Conservation (phyloP, 2,888 invertebrate genomes). For the Caenorhabditis virilis region DNA sequence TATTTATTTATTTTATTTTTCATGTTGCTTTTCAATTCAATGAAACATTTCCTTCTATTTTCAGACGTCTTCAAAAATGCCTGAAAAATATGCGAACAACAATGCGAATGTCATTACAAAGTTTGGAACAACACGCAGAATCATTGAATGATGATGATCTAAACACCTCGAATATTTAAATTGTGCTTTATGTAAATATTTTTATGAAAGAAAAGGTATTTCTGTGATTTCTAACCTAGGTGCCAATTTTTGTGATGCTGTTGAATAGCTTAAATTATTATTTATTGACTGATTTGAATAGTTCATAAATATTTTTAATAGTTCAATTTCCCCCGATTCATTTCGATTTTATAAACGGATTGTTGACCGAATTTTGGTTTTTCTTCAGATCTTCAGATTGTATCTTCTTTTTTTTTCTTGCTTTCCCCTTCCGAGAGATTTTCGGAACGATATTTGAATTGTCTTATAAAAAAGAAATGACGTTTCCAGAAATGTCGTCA, state of each 20-base stretch:
- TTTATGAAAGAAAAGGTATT: background rate
- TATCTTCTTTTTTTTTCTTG: conserved; percentile 1
- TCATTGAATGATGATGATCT: conserved; percentile 32
- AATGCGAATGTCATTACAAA: conserved; percentile 56
- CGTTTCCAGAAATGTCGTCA: conserved; percentile 3
- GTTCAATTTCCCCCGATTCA: background rate
- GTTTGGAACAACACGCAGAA: conserved; percentile 46
- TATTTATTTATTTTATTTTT: no score
- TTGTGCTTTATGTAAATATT: conserved; percentile 3
- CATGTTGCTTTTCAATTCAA: no score
- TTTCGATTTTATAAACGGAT: conserved; percentile 9
- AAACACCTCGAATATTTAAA: conserved; percentile 49
- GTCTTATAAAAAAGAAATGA: conserved; percentile 3
- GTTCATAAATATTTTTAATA: background rate
- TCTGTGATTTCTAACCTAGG: conserved; percentile 1
- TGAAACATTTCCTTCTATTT: no score
- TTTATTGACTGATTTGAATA: background rate
- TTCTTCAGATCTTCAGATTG: conserved; percentile 1
- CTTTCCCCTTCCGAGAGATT: background rate
- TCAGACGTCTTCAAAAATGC: conserved; percentile 54
- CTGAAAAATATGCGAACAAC: conserved; percentile 53
- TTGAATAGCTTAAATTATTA: background rate
- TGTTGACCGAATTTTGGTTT: conserved; percentile 1
- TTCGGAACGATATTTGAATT: background rate
- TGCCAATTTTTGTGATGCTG: no score